Evolutionary conservation across 1,140 invertebrate genomes (phyloP), one percentile per base, ranked within the genome.

Genomic region (Aphelenchoides besseyi): DNA sequence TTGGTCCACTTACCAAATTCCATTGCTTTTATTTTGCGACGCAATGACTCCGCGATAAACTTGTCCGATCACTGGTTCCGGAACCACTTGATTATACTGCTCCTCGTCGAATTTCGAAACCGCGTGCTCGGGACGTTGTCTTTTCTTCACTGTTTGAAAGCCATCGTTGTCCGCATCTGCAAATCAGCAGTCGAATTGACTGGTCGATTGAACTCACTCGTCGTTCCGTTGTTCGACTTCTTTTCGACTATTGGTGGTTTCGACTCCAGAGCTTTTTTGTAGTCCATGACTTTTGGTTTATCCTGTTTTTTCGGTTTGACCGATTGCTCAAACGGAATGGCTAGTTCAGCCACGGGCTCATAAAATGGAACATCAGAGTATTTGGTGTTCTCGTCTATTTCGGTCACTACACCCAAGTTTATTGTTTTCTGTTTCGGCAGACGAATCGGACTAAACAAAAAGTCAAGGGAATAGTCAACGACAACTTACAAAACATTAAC

Each of bases 401-500:
- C 18, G 5, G 18, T 8, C 55, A 8, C 55, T 8, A 59, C 18
- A 33, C 5, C 55, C 5, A 59, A 8, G 23, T 59, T 59, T 23
- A 59, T 8, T 8, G 23, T 59, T 33, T 33, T 28, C 5, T 18
- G 26, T 8, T 59, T 18, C 5, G 5, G 5, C 55, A 59, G 5
- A 33, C 23, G 55, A 5, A 59, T 18, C 5, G 55, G 55, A 28
- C 55, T 59, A 33, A 28, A 59, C 26, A 33, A 33, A 8, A 59
- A 18, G 5, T 59, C 5, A 23, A 8, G 32, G 18, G 55, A 59
- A 41, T 41, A 41, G n/a, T 41, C 37, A 41, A 5, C 37, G 18
- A 33, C 5, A 59, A 59, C 55, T 59, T 33, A 59, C 55, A 59
- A 18, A 5, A 59, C 55, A 59, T 8, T 8, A 59, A 59, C 55